These are phyloP conservation scores for Lepidurus arcticus DNA, from an alignment of 1,140 invertebrate species.

Conservation along the genomic window DNA sequence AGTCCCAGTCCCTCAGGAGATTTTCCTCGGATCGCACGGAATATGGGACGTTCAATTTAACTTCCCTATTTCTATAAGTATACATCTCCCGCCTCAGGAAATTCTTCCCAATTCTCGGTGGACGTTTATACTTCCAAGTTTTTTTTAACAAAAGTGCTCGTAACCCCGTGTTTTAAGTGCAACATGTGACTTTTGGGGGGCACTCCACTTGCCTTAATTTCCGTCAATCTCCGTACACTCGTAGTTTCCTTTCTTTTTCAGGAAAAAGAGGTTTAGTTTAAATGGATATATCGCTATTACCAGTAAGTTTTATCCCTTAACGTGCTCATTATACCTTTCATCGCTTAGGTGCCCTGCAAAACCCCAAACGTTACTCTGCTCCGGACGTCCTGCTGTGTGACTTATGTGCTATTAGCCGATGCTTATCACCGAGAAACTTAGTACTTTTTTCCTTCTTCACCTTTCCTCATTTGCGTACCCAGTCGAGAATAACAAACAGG, in stretches of 20 bases:
- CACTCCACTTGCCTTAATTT: background rate
- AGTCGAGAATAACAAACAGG: background rate
- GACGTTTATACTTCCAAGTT: background rate
- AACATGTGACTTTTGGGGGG: background rate
- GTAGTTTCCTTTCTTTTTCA: too few relatives aligned
- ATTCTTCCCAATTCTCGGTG: too few relatives aligned
- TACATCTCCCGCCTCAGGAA: too few relatives aligned
- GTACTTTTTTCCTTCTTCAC: background rate
- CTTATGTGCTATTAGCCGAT: background rate
- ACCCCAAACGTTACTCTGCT: background rate
- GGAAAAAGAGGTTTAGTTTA: too few relatives aligned
- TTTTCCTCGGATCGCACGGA: background rate
- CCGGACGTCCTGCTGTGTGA: background rate
- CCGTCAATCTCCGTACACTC: too few relatives aligned
- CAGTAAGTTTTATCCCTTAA: too few relatives aligned
- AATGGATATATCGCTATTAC: too few relatives aligned
- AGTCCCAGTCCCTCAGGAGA: background rate
- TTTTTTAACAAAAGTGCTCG: background rate
- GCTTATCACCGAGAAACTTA: background rate
- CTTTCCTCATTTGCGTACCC: background rate
- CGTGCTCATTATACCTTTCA: background rate
- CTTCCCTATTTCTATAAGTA: background rate
- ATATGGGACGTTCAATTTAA: background rate
- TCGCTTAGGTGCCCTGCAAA: background rate
- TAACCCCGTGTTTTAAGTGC: background rate